These are phyloP conservation scores for Chascanopsetta lugubris DNA, from an alignment of 2,113 vertebrate genomes.

Conservation along the genomic window DNA sequence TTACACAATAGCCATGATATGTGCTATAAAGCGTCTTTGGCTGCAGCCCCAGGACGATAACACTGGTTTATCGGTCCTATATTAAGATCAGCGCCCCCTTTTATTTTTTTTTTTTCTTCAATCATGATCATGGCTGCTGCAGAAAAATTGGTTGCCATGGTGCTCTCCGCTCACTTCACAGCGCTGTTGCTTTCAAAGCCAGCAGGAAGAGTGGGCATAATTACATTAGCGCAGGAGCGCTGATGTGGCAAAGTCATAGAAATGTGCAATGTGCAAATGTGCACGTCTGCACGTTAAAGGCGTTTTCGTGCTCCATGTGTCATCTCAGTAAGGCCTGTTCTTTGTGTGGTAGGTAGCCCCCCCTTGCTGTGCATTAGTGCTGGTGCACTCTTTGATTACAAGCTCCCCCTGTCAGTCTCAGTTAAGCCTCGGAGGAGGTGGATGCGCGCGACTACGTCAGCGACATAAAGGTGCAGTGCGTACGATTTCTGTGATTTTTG, in stretches of 20 bases:
- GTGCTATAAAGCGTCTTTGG: not conserved
- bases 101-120: too few relatives aligned
- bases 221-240: not conserved
- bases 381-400: not conserved
- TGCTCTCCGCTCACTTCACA: not conserved
- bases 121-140: not conserved
- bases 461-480: not conserved
- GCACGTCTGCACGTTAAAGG: not conserved
- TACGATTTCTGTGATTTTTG: too few relatives aligned
- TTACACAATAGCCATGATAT: not conserved
- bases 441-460: not conserved
- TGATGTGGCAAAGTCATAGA: conserved; percentile 7
- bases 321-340: not conserved
- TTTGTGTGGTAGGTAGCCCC: not conserved
- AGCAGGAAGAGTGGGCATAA: conserved; percentile 10
- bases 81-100: not conserved
- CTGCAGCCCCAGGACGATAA: not conserved
- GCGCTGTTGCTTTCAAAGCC: conserved; percentile 17
- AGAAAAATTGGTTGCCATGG: conserved; percentile 3
- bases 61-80: not conserved
- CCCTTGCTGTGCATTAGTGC: not conserved
- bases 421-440: not conserved
- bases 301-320: conserved; percentile 4
- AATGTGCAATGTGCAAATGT: conserved; percentile 4
- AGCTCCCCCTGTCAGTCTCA: not conserved